Evolutionary conservation across 2,888 invertebrate genomes (phyloP).

Genomic region (Bugulina stolonifera): DNA sequence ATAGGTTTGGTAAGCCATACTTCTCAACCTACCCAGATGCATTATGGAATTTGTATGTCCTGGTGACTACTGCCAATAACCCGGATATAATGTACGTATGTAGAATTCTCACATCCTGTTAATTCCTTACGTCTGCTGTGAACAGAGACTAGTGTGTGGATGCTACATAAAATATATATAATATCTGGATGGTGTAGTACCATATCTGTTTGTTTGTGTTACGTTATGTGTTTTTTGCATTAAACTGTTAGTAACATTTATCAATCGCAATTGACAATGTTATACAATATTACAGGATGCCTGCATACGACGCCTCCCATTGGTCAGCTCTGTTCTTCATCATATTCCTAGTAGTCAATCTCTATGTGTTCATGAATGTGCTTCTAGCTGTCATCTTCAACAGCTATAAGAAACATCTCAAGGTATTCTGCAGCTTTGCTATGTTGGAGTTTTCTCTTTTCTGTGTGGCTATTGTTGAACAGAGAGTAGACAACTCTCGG

Average conservation of each 20-base stretch:
- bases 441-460: too few species aligned
- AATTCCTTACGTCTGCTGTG: too few species aligned
- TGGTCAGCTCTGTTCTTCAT: slow-evolving; percentile 55
- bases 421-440: slow-evolving; percentile 41
- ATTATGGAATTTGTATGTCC: slow-evolving; percentile 55
- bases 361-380: slow-evolving; percentile 65
- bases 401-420: slow-evolving; percentile 81
- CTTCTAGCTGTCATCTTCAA: slow-evolving; percentile 96
- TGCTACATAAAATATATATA: too few species aligned
- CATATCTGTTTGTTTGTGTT: neutral
- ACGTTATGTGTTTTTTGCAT: neutral
- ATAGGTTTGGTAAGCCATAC: slow-evolving; percentile 50
- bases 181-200: too few species aligned
- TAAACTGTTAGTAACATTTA: neutral
- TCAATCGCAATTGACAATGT: too few species aligned
- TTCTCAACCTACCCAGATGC: slow-evolving; percentile 53
- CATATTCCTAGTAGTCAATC: slow-evolving; percentile 52
- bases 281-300: slow-evolving; percentile 51
- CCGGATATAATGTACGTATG: slow-evolving; percentile 55
- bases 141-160: too few species aligned
- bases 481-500: too few species aligned
- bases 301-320: slow-evolving; percentile 52
- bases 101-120: too few species aligned
- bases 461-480: too few species aligned
- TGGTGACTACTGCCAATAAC: slow-evolving; percentile 56